These are phyloP conservation scores for Melanophora roralis DNA, from an alignment of 2,888 invertebrate genomes.

Conservation along the genomic window DNA sequence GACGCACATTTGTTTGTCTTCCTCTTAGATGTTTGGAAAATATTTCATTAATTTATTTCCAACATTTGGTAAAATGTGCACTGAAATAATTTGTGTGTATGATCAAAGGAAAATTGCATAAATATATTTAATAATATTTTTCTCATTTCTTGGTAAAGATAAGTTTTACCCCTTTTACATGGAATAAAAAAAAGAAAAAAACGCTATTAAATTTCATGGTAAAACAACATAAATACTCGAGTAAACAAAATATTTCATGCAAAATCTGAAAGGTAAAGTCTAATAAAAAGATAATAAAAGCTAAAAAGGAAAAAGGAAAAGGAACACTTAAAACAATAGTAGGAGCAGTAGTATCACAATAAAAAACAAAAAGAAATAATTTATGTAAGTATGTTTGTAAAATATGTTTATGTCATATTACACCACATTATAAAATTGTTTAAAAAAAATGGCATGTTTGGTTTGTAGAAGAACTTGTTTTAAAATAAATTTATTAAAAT, in stretches of 20 bases:
- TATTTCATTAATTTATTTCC: conserved; percentile 22
- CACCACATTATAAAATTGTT: not conserved
- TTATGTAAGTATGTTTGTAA: conserved; percentile 7
- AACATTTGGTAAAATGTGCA: conserved; percentile 5
- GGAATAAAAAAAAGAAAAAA: not conserved
- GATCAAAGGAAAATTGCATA: conserved; percentile 7
- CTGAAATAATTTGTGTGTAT: no score
- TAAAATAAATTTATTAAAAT: not conserved
- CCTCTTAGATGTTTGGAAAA: conserved; percentile 8
- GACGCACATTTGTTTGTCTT: not conserved
- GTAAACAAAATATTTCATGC: conserved; percentile 34
- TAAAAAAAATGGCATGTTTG: not conserved
- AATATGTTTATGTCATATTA: conserved; percentile 45
- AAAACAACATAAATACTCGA: conserved; percentile 34
- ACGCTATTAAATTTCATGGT: conserved; percentile 33
- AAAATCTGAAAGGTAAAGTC: conserved; percentile 26
- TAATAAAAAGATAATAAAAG: not conserved
- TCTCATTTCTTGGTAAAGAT: conserved; percentile 8
- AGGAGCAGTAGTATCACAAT: not conserved
- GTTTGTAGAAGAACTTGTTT: not conserved
- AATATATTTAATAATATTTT: not conserved
- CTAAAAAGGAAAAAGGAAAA: not conserved
- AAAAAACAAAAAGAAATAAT: conserved; percentile 10
- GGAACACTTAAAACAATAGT: not conserved
- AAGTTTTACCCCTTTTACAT: not conserved